Evolutionary conservation across 2,888 invertebrate genomes (phyloP), one percentile per base, ranked within the genome.

Genomic region (Prenolepis imparis): DNA sequence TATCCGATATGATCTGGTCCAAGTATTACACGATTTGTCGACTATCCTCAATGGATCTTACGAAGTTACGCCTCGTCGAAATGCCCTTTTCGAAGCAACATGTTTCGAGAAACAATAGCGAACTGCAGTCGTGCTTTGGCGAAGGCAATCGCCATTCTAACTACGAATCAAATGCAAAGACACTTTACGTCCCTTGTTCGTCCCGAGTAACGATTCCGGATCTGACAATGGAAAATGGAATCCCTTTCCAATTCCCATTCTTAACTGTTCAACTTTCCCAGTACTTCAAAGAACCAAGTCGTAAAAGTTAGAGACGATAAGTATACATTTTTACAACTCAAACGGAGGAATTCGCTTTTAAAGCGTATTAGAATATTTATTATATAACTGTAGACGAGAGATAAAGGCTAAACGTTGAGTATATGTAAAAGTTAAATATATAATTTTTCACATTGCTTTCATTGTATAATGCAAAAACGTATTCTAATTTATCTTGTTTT

Each of bases 81-180:
- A 84, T 67, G 41, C 81, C 55, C 68, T 82, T 82, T 75, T 64
- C 82, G 64, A 63, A 39, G 63, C 74, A 63, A 82, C 82, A 74
- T 66, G 55, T 24, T 67, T 48, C 48, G 70, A 61, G 64, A 48
- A 78, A 80, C 85, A 74, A 77, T 73, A 61, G 84, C n/a, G 24
- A 81, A 24, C 28, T 57, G 72, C 36, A 77, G 63, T 32, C 66
- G 24, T 72, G 64, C 52, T 74, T 52, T 63, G 63, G 81, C 68
- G 55, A 81, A 75, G 32, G 78, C 78, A 73, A 78, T 78, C 73
- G 78, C 57, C 78, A 78, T 78, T 78, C 57, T 78, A 78, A 59
- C 74, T 78, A 78, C 41, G 44, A 78, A 78, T 78, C 78, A 78
- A 73, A 78, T 78, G 78, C 57, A 78, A 78, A 72, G 78, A 78